Evolutionary conservation across 2,797 vertebrate genomes (phyloP), one percentile per base, ranked within the genome.

Genomic region (Enteromius anoplus): DNA sequence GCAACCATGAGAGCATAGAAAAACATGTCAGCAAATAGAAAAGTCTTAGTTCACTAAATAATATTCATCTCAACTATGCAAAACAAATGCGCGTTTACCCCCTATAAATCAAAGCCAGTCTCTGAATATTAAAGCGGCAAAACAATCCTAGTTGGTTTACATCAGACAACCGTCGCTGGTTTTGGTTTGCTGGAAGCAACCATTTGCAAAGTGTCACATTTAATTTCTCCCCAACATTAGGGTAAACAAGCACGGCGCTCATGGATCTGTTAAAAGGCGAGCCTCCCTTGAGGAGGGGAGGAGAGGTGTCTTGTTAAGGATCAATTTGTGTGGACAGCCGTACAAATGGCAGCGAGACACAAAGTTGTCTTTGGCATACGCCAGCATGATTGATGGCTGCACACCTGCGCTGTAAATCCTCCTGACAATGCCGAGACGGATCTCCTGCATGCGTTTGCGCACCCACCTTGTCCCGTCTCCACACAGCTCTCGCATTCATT

Each of bases 261-360:
- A 91, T 91, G 90, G 86, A 89, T 89, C 89, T 90, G 89, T 92
- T 90, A 86, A 75, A 81, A 86, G 83, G 84, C 65, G 49, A 83
- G 40, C 79, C 83, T 84, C 86, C 88, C 88, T 87, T 90, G 78
- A 68, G 73, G 80, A 85, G 80, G 87, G 87, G 90, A 90, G 86
- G 89, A 91, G 90, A 90, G 83, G 90, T 89, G 88, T 86, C 90
- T 93, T 93, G 92, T 94, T 94, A 94, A 93, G 93, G 94, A 95
- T 94, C 94, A 93, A 92, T 95, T 94, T 93, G 92, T 93, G 92
- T 91, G 92, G 93, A 94, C 93, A 94, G 93, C 91, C 91, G 92
- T 93, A 93, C 93, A 95, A 94, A 94, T 93, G 92, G 93, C 92
- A 92, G 92, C 91, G 90, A 93, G 92, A 94, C 93, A 93, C 93